A percentile compares a stretch with the other conserved stretches of the same genome.
These are phyloP conservation scores for Anadara kagoshimensis DNA, from an alignment of 1,140 invertebrate genomes.

Conservation along the genomic window DNA sequence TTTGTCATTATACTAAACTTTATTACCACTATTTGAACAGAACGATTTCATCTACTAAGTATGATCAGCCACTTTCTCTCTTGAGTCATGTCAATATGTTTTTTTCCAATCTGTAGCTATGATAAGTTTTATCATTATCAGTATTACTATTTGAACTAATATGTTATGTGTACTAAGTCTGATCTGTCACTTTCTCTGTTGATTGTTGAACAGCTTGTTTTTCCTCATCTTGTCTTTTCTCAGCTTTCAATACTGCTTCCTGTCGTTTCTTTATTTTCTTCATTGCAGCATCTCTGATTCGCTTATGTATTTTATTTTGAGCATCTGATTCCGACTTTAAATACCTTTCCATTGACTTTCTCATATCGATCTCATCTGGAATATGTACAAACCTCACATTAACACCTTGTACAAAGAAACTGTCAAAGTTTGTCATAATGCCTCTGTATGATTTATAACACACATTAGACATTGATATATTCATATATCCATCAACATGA, in stretches of 20 bases:
- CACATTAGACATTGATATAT: constrained; percentile 79
- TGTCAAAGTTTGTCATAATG: constrained; percentile 72
- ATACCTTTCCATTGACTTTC: constrained; percentile 51
- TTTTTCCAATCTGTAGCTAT: too few relatives aligned
- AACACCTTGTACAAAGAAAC: constrained; percentile 79
- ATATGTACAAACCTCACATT: constrained; percentile 82
- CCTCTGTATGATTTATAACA: constrained; percentile 78
- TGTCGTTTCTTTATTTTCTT: constrained; percentile 38
- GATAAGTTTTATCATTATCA: too few relatives aligned
- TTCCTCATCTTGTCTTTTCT: background rate
- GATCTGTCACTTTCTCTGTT: too few relatives aligned
- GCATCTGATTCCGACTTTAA: constrained; percentile 29
- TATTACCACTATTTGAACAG: too few relatives aligned
- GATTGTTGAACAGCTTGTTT: too few relatives aligned
- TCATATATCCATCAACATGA: constrained; percentile 82
- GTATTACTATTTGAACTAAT: too few relatives aligned
- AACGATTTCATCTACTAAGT: too few relatives aligned
- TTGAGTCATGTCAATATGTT: too few relatives aligned
- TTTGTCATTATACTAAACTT: too few relatives aligned
- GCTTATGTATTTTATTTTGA: constrained; percentile 16
- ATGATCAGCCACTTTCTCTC: too few relatives aligned
- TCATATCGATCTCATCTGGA: constrained; percentile 73
- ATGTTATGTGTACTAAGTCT: too few relatives aligned
- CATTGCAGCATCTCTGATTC: constrained; percentile 36
- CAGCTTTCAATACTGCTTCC: constrained; percentile 17